Evolutionary conservation across 2,113 vertebrate species (phyloP).

Genomic region (Cololabis saira): DNA sequence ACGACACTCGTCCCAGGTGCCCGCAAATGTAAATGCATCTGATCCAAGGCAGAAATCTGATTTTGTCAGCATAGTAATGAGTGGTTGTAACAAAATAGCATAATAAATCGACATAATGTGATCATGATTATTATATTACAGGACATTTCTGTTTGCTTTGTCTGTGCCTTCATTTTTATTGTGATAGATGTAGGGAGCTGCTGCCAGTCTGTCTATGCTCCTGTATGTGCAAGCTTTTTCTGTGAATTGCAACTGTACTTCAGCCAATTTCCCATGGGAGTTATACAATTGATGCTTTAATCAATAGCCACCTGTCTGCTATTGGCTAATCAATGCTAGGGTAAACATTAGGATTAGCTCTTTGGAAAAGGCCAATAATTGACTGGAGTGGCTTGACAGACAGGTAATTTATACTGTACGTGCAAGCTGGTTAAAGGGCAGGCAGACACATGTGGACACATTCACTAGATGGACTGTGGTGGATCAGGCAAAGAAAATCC

Average conservation of each 20-base stretch:
- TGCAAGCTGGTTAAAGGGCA: constrained; percentile 33
- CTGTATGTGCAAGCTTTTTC: constrained; percentile 33
- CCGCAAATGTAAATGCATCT: constrained; percentile 52
- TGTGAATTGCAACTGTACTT: constrained; percentile 26
- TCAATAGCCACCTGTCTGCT: constrained; percentile 54
- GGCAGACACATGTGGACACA: constrained; percentile 14
- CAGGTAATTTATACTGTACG: constrained; percentile 19
- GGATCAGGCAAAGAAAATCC: constrained; percentile 26
- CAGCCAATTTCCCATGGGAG: constrained; percentile 44
- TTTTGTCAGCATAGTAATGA: constrained; percentile 67
- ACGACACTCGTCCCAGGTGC: constrained; percentile 52
- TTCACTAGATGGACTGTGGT: constrained; percentile 1
- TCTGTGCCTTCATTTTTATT: constrained; percentile 52
- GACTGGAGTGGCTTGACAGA: constrained; percentile 46
- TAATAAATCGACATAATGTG: constrained; percentile 66
- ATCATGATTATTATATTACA: constrained; percentile 68
- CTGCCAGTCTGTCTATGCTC: constrained; percentile 31
- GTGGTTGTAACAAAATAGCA: constrained; percentile 52
- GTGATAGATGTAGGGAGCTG: constrained; percentile 52
- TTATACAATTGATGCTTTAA: constrained; percentile 48
- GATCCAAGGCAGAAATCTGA: constrained; percentile 59
- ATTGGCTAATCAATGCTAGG: constrained; percentile 61
- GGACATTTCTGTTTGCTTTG: constrained; percentile 64
- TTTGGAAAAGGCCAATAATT: constrained; percentile 50
- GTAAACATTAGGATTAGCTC: constrained; percentile 66